These are phyloP conservation scores for Drosophila gunungcola DNA, from an alignment of 1,140 invertebrate species.

Conservation along the genomic window DNA sequence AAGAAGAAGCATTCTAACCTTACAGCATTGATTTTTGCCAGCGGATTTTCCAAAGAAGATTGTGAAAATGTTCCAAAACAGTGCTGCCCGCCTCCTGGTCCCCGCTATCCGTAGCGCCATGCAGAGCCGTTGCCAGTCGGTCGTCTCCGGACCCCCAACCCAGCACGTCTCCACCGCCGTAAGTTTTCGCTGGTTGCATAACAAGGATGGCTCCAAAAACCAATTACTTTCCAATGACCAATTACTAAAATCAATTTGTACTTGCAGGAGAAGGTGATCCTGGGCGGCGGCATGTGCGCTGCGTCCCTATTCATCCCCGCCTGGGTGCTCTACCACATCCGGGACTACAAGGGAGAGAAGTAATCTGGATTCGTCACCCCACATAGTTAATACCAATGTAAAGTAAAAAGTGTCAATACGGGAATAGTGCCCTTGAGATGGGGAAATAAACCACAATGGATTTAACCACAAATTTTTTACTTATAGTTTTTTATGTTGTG, in stretches of 20 bases:
- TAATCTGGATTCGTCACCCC: conserved; percentile 48
- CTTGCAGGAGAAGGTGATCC: conserved; percentile 77
- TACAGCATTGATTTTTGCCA: conserved; percentile 47
- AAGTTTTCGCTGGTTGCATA: conserved; percentile 79
- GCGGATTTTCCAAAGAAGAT: conserved; percentile 17
- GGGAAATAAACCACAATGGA: conserved; percentile 38
- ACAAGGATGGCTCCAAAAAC: conserved; percentile 30
- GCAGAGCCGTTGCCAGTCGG: conserved; percentile 77
- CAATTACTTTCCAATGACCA: too few species aligned
- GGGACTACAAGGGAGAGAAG: conserved; percentile 77
- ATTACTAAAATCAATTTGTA: conserved; percentile 2
- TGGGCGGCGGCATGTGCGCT: conserved; percentile 78
- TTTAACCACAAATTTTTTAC: conserved; percentile 1
- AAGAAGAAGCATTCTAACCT: conserved; percentile 46
- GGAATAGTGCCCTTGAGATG: conserved; percentile 47
- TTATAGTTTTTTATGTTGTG: too few species aligned
- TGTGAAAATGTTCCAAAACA: conserved; percentile 80
- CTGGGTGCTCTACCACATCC: conserved; percentile 82
- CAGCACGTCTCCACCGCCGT: conserved; percentile 74
- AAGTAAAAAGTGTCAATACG: conserved; percentile 47
- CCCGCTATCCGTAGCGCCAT: conserved; percentile 75
- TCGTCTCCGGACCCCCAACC: conserved; percentile 77
- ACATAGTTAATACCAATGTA: conserved; percentile 61
- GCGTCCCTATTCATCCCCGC: conserved; percentile 74
- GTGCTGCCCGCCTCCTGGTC: conserved; percentile 76